These are phyloP conservation scores for Sebastes steindachneri DNA, from an alignment of 2,797 vertebrate species.

Conservation along the genomic window DNA sequence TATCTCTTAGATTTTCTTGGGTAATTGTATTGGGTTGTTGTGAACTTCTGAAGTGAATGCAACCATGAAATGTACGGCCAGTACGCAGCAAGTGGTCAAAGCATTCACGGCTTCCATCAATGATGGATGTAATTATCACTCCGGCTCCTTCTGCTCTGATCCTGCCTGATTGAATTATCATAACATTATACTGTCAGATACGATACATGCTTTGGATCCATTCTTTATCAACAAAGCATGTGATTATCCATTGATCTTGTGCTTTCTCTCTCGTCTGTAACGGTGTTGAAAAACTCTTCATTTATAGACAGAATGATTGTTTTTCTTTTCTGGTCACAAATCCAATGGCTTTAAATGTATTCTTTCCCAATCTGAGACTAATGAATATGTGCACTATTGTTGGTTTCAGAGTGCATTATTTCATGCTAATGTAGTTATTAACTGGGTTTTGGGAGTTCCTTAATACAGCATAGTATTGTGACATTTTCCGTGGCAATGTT, in stretches of 20 bases:
- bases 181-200: slow-evolving; percentile 19
- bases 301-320: background rate
- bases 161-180: slow-evolving; percentile 36
- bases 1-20: background rate
- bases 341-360: background rate
- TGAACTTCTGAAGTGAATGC: background rate
- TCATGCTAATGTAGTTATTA: background rate
- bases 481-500: too few species aligned
- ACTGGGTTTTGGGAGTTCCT: background rate
- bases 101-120: background rate
- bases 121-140: background rate
- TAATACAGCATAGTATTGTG: too few species aligned
- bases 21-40: background rate
- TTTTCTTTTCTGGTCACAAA: background rate
- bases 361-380: too few species aligned
- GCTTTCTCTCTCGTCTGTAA: background rate
- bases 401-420: background rate
- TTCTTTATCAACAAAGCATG: slow-evolving; percentile 1
- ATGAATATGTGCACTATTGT: background rate
- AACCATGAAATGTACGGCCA: too few species aligned
- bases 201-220: background rate
- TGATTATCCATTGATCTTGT: slow-evolving; percentile 1
- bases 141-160: slow-evolving; percentile 1
- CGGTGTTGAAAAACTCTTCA: background rate
- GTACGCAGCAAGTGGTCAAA: background rate